phyloP scores from a whole-genome alignment of 2,797 vertebrate genomes.

The Coluber constrictor region DNA sequence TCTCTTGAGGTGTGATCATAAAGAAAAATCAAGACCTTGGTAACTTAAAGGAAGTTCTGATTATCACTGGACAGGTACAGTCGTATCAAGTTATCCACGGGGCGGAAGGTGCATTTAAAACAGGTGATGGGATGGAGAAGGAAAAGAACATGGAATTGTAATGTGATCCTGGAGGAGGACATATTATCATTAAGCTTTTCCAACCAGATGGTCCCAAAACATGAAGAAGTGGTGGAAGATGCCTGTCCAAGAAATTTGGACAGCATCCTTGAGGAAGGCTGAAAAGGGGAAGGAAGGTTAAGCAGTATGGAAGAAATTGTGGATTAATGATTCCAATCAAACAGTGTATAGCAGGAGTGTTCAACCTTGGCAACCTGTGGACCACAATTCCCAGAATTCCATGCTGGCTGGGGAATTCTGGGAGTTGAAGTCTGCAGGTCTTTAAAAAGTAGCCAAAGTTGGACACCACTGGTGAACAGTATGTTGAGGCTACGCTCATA shows the following conservation, averaged over 20 bases:
- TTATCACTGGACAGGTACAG: neutral
- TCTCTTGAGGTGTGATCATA: neutral
- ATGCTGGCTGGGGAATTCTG: neutral
- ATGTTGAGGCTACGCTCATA: too few relatives aligned
- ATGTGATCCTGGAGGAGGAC: neutral
- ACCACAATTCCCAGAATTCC: neutral
- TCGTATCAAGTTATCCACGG: neutral
- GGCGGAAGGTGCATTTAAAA: neutral
- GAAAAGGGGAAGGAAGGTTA: neutral
- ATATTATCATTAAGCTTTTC: neutral
- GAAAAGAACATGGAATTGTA: neutral
- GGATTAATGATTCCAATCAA: neutral
- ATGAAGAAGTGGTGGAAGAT: neutral
- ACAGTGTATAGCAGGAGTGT: neutral
- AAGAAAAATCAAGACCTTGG: neutral
- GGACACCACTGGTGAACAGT: neutral
- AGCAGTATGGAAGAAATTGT: neutral
- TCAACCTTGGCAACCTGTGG: neutral
- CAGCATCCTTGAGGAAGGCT: neutral
- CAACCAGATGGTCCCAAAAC: neutral
- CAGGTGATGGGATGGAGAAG: neutral
- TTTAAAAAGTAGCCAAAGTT: neutral
- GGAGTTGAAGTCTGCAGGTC: neutral
- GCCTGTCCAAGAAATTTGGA: neutral
- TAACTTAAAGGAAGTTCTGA: neutral